A percentile compares a stretch with the other conserved stretches of the same genome.
Conservation (phyloP, 2,113 vertebrate genomes). For the Pristiophorus japonicus region DNA sequence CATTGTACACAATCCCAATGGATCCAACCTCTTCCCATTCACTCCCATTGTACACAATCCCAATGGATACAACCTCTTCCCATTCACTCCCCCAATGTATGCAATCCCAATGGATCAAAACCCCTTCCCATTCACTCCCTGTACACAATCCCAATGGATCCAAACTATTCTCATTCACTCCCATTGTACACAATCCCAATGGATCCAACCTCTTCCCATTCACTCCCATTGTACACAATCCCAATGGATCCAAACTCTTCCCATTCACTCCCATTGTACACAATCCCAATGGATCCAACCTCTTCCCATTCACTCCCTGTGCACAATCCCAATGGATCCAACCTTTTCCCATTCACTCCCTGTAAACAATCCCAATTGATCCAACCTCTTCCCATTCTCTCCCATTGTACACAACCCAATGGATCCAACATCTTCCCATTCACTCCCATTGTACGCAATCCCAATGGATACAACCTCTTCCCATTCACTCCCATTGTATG, state of each 20-base stretch:
- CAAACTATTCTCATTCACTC: background rate
- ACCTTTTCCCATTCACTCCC: background rate
- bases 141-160: background rate
- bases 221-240: too few species aligned
- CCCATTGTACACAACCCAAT: background rate
- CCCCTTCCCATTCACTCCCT: background rate
- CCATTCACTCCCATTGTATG: background rate
- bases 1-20: too few species aligned
- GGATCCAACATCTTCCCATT: background rate
- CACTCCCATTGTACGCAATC: too few species aligned
- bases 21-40: background rate
- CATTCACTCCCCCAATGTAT: background rate
- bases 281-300: background rate
- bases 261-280: background rate
- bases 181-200: background rate
- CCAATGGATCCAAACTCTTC: background rate
- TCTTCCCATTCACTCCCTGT: background rate
- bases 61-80: background rate
- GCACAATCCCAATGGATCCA: background rate
- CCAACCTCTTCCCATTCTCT: background rate
- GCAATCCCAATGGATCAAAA: background rate
- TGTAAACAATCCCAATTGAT: background rate
- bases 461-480: background rate
- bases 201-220: background rate
- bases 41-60: background rate